Evolutionary conservation across 2,888 invertebrate species (phyloP).

Genomic region (Xestia ashworthii): DNA sequence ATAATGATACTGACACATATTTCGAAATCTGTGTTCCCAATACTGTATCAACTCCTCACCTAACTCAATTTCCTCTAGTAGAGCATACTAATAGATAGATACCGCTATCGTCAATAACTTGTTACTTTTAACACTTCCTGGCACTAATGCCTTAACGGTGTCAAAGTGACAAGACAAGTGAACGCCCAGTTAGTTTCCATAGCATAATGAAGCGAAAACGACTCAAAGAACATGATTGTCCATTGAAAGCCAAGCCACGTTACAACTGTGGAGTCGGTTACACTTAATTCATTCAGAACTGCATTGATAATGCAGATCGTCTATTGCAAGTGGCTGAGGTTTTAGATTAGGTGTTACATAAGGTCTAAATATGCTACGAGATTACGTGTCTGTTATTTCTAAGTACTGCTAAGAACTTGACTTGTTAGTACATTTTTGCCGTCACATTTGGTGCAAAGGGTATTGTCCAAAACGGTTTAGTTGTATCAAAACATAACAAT

Average conservation of each 20-base stretch:
- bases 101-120: conserved; percentile 58
- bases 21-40: neutral
- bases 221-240: conserved; percentile 40
- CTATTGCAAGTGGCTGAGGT: neutral
- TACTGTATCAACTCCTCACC: neutral
- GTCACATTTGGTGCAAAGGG: neutral
- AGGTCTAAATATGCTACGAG: conserved; percentile 14
- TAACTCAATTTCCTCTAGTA: neutral
- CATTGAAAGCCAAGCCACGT: conserved; percentile 57
- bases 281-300: conserved; percentile 42
- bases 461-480: neutral
- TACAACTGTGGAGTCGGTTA: conserved; percentile 40
- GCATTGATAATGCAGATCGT: conserved; percentile 34
- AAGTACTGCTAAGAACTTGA: neutral
- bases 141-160: conserved; percentile 63
- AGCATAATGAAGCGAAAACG: conserved; percentile 61
- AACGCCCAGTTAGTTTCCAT: conserved; percentile 54
- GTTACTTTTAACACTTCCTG: conserved; percentile 64
- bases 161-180: conserved; percentile 62
- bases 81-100: neutral
- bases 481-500: neutral
- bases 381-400: neutral
- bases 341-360: conserved; percentile 12
- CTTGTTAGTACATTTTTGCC: too few relatives aligned
- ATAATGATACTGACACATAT: too few relatives aligned